Percentiles rank a stretch among this genome's conserved stretches.
These are phyloP conservation scores for Lineus longissimus DNA, from an alignment of 1,140 invertebrate genomes.

Conservation along the genomic window DNA sequence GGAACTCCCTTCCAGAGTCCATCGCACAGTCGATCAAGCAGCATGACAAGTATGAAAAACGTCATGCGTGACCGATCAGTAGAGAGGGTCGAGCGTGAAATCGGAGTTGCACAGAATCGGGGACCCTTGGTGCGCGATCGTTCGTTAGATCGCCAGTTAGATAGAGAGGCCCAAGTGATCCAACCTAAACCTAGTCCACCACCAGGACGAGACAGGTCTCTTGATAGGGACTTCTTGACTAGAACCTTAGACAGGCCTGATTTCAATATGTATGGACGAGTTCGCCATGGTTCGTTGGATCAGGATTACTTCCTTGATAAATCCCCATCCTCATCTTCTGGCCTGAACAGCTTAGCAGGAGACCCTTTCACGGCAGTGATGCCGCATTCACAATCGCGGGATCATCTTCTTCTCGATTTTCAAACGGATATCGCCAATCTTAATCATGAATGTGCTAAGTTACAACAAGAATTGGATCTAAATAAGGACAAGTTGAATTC, in stretches of 20 bases:
- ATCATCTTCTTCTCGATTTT: constrained; percentile 64
- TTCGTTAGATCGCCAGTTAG: constrained; percentile 12
- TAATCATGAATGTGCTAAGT: constrained; percentile 90
- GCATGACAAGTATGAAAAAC: constrained; percentile 25
- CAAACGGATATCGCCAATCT: constrained; percentile 93
- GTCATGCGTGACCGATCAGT: constrained; percentile 27
- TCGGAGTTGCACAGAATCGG: not conserved
- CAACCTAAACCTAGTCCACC: constrained; percentile 33
- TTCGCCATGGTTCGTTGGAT: too few relatives aligned
- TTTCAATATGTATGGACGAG: too few relatives aligned
- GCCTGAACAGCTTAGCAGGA: not conserved
- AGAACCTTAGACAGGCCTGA: constrained; percentile 41
- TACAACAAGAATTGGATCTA: constrained; percentile 93
- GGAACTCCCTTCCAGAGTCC: constrained; percentile 24
- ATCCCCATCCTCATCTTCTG: not conserved
- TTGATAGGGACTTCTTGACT: constrained; percentile 50
- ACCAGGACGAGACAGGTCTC: constrained; percentile 37
- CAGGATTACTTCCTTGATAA: not conserved
- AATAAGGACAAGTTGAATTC: constrained; percentile 97
- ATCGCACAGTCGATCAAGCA: constrained; percentile 25
- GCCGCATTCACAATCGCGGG: not conserved
- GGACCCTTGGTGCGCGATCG: constrained; percentile 1
- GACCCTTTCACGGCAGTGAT: not conserved
- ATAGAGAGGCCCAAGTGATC: not conserved
- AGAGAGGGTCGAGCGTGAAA: constrained; percentile 35